Conservation (phyloP, 2,797 vertebrate genomes). For the Cyclopterus lumpus region DNA sequence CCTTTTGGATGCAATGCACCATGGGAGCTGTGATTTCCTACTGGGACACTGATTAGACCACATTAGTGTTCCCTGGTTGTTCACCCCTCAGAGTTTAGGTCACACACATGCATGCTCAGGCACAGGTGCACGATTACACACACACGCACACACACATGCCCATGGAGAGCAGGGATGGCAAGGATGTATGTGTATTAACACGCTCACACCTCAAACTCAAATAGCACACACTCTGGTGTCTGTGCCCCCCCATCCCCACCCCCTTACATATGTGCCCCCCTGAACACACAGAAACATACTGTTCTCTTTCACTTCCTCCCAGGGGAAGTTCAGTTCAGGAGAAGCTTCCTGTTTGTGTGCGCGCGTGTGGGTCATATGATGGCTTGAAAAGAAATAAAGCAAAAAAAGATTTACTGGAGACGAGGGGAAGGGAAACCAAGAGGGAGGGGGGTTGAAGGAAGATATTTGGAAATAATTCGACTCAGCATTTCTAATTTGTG, state of each 20-base stretch:
- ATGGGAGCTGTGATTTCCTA: conserved; percentile 55
- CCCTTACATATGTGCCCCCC: neutral
- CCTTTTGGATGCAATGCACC: conserved; percentile 23
- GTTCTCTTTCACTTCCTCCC: conserved; percentile 74
- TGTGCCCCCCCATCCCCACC: too few relatives aligned
- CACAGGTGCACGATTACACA: conserved; percentile 31
- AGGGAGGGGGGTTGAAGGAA: neutral
- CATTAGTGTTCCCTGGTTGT: conserved; percentile 71
- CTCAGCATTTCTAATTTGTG: neutral
- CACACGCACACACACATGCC: neutral
- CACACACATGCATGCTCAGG: conserved; percentile 1
- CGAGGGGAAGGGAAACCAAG: neutral
- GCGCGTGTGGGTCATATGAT: conserved; percentile 18
- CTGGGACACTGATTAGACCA: conserved; percentile 67
- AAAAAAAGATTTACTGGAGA: conserved; percentile 13
- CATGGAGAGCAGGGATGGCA: neutral
- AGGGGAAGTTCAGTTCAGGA: conserved; percentile 29
- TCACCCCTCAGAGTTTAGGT: conserved; percentile 49
- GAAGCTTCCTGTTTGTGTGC: conserved; percentile 51
- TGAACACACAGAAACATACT: conserved; percentile 51
- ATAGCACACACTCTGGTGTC: neutral
- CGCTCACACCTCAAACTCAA: neutral
- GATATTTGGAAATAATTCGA: conserved; percentile 1
- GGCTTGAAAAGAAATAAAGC: neutral
- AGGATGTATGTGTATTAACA: conserved; percentile 5